A percentile compares a stretch with the other conserved stretches of the same genome.
Evolutionary conservation across 2,797 vertebrate genomes (phyloP).

Genomic region (Epinephelus awoara): DNA sequence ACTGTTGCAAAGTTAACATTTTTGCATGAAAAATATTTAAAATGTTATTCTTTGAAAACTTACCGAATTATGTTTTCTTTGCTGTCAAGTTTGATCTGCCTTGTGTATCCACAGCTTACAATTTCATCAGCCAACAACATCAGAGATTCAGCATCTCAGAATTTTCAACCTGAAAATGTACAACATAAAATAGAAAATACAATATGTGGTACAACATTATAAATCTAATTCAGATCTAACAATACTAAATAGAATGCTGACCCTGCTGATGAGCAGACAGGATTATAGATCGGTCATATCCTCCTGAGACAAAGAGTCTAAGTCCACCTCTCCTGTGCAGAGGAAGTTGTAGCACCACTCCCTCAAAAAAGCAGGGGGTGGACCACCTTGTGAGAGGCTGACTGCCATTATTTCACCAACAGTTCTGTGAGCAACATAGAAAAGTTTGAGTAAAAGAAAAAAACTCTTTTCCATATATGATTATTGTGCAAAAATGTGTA

Average conservation of each 20-base stretch:
- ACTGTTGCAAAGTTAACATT: too few species aligned
- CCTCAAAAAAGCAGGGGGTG: neutral
- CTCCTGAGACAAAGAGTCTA: neutral
- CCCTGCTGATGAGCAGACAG: neutral
- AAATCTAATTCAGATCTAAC: neutral
- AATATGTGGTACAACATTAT: too few species aligned
- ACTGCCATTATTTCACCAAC: neutral
- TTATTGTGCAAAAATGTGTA: neutral
- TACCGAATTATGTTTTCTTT: neutral
- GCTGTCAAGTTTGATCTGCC: neutral
- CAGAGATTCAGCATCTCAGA: neutral
- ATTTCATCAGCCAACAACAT: neutral
- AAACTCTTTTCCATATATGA: neutral
- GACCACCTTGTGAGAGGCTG: neutral
- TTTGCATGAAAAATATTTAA: too few species aligned
- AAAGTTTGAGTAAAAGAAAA: neutral
- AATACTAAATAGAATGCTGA: neutral
- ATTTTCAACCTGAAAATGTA: neutral
- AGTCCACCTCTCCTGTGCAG: neutral
- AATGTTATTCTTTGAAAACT: neutral
- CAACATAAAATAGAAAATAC: neutral
- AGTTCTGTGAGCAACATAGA: neutral
- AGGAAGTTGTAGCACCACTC: neutral
- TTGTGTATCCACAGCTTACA: neutral
- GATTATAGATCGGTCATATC: neutral